phyloP scores from a whole-genome alignment of 2,888 invertebrate species.

The Pilophorus perplexus region DNA sequence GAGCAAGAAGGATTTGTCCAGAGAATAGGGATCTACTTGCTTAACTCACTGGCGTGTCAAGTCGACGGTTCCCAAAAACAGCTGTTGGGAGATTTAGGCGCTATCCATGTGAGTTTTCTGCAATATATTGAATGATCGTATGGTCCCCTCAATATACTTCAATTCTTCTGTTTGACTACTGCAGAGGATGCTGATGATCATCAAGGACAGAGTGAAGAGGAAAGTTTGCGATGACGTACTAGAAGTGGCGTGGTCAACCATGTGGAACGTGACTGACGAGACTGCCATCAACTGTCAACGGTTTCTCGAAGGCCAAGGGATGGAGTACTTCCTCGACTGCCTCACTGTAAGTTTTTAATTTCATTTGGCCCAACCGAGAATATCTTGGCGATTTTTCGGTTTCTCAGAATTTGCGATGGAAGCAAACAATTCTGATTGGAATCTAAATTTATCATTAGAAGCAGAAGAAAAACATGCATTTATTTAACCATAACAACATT shows the following conservation, averaged over 20 bases:
- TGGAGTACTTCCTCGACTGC: slow-evolving; percentile 86
- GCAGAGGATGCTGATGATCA: slow-evolving; percentile 83
- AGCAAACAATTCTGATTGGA: too few relatives aligned
- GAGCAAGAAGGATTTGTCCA: slow-evolving; percentile 90
- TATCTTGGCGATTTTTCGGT: too few relatives aligned
- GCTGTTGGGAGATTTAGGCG: slow-evolving; percentile 85
- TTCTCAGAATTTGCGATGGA: too few relatives aligned
- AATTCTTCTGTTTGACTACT: slow-evolving; percentile 42
- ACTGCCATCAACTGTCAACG: slow-evolving; percentile 90
- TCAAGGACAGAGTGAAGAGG: slow-evolving; percentile 73
- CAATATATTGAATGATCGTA: not conserved
- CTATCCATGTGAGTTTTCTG: slow-evolving; percentile 65
- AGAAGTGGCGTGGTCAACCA: slow-evolving; percentile 98
- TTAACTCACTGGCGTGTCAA: slow-evolving; percentile 94
- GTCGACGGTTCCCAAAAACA: slow-evolving; percentile 91
- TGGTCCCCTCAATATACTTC: not conserved
- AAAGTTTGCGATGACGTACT: slow-evolving; percentile 89
- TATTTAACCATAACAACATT: too few relatives aligned
- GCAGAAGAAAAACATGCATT: too few relatives aligned
- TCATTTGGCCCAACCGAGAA: slow-evolving; percentile 42
- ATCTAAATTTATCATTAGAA: too few relatives aligned
- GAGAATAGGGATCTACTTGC: slow-evolving; percentile 87
- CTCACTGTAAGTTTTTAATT: slow-evolving; percentile 63
- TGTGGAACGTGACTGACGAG: slow-evolving; percentile 98
- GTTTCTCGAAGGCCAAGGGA: slow-evolving; percentile 83